Percentiles rank a stretch among this genome's conserved stretches.
Conservation (phyloP, 2,888 invertebrate species). For the Bombylius major region DNA sequence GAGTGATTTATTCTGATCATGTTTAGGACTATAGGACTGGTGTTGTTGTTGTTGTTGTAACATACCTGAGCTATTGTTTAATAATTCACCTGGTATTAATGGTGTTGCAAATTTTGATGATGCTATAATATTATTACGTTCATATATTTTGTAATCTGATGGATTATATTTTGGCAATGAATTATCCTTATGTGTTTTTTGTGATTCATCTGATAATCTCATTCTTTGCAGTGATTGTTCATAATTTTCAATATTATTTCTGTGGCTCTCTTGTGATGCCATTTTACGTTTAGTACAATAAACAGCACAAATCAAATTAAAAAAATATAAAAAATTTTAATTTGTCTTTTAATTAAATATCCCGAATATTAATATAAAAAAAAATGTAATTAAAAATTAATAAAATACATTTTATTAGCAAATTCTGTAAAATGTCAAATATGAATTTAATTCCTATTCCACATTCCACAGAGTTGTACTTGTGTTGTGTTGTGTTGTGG, state of each 20-base stretch:
- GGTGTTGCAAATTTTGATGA: conserved; percentile 67
- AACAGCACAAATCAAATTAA: too few species aligned
- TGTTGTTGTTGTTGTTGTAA: too few species aligned
- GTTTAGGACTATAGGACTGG: not conserved
- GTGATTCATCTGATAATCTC: conserved; percentile 20
- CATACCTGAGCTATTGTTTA: not conserved
- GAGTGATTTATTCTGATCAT: not conserved
- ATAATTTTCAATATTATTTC: conserved; percentile 24
- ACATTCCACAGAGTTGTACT: too few species aligned
- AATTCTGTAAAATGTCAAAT: too few species aligned
- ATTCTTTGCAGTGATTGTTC: conserved; percentile 30
- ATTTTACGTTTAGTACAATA: not conserved
- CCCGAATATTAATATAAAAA: too few species aligned
- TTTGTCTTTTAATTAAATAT: too few species aligned
- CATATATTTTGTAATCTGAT: conserved; percentile 46
- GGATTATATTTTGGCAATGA: conserved; percentile 16
- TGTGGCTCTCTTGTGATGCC: conserved; percentile 14
- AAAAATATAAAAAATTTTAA: too few species aligned
- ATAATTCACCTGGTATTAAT: conserved; percentile 6
- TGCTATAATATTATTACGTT: conserved; percentile 61
- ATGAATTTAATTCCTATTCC: too few species aligned
- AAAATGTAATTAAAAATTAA: too few species aligned
- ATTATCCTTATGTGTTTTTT: not conserved
- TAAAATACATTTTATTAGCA: too few species aligned
- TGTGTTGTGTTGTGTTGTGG: too few species aligned